Conservation (phyloP, 2,888 invertebrate species). For the Cosmia pyralina region DNA sequence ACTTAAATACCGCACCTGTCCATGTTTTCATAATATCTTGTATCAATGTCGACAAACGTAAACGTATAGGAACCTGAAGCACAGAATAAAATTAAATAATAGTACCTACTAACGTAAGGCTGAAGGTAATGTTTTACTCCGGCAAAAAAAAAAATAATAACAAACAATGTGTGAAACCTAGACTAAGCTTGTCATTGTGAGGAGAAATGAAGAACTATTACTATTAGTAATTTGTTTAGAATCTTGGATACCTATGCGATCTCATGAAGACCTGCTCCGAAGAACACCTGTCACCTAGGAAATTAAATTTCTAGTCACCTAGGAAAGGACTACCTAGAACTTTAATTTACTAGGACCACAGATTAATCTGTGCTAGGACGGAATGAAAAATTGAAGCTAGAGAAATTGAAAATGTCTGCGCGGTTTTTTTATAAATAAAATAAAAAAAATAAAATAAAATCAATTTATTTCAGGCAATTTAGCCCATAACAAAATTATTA, state of each 20-base stretch:
- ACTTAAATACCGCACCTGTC: not conserved
- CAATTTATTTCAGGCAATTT: too few relatives aligned
- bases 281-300: constrained; percentile 50
- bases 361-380: too few relatives aligned
- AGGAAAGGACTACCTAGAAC: not conserved
- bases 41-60: constrained; percentile 26
- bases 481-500: too few relatives aligned
- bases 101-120: too few relatives aligned
- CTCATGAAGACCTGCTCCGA: constrained; percentile 10
- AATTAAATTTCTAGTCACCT: not conserved
- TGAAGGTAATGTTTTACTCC: constrained; percentile 28
- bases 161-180: too few relatives aligned
- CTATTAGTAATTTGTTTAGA: constrained; percentile 45
- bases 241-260: constrained; percentile 9
- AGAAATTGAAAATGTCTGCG: constrained; percentile 39
- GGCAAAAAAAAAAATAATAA: too few relatives aligned
- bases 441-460: too few relatives aligned
- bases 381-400: constrained; percentile 38
- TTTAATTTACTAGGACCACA: constrained; percentile 32
- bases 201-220: too few relatives aligned
- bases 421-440: constrained; percentile 22
- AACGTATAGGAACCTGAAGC: constrained; percentile 1
- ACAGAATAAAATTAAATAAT: too few relatives aligned
- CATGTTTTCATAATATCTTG: constrained; percentile 16
- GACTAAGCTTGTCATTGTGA: too few relatives aligned